Base-by-base conservation (phyloP, 2,888 invertebrate species). In the Spialia ferax region DNA sequence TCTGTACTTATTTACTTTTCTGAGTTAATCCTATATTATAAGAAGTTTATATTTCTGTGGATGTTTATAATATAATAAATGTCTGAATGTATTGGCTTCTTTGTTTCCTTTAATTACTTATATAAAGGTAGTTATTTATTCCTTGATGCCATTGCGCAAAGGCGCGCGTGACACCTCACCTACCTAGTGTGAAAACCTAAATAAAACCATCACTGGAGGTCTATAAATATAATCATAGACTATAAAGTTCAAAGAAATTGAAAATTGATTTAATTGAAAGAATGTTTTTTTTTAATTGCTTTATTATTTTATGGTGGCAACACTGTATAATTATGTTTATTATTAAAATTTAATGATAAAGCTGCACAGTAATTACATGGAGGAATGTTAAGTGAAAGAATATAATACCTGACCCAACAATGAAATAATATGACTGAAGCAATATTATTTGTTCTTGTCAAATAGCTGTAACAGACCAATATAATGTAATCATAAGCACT, bases 1-100 rank as follows among this genome's bases (percentile, higher is more conserved):
- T 32, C 50, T 0, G 64, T 59, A 65, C 57, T 60, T 60, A 60
- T 48, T 60, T n/a, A 42, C n/a, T 42, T 42, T 42, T 45, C 5
- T 29, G 45, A 29, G 10, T 48, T 32, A 52, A 20, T 22, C 15
- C 26, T n/a, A 11, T n/a, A 23, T 65, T 57, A 65, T 57, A 65
- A 45, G 45, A n/a, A n/a, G 60, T 60, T 15, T 60, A 70, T 0
- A 56, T 11, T 20, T 57, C 69, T 13, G 32, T 55, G 15, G 18
- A 26, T 22, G 61, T 65, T 55, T 65, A 61, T 20, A 52, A 10
- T 20, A 4, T 62, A 50, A 32, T 54, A 67, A 55, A 18, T 20
- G 48, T 42, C 13, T 35, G 4, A 52, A 62, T 68, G 55, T 56
- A 29, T 42, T 22, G 26, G 35, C 26, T 23, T n/a, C n/a, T 50